phyloP scores from a whole-genome alignment of 2,113 vertebrate genomes.

The Aegotheles bennettii region DNA sequence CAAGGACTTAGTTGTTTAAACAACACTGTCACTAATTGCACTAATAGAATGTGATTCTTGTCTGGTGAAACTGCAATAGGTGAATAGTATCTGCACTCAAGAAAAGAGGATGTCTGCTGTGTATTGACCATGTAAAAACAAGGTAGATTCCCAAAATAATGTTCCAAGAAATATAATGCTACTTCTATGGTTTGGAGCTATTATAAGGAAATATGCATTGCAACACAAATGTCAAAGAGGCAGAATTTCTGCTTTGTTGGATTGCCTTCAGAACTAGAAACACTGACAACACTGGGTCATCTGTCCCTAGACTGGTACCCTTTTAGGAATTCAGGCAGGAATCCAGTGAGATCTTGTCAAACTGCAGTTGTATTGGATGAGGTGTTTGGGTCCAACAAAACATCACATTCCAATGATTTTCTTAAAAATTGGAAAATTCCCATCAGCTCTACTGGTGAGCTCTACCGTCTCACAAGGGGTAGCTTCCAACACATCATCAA shows the following conservation, averaged over 20 bases:
- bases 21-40: neutral
- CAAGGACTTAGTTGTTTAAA: neutral
- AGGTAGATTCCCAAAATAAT: neutral
- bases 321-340: neutral
- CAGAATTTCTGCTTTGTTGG: neutral
- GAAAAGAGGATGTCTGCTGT: neutral
- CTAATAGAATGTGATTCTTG: neutral
- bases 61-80: neutral
- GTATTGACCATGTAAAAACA: neutral
- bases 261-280: neutral
- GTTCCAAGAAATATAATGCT: neutral
- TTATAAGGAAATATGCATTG: neutral
- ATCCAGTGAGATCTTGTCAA: neutral
- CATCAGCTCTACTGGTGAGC: neutral
- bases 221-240: neutral
- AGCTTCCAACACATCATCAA: neutral
- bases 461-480: neutral
- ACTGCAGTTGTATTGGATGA: neutral
- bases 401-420: neutral
- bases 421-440: neutral
- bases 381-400: neutral
- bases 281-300: neutral
- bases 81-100: neutral
- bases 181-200: neutral
- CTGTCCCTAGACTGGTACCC: neutral